Base-by-base conservation (phyloP, 2,888 invertebrate genomes). In the Hydropsyche betteni region DNA sequence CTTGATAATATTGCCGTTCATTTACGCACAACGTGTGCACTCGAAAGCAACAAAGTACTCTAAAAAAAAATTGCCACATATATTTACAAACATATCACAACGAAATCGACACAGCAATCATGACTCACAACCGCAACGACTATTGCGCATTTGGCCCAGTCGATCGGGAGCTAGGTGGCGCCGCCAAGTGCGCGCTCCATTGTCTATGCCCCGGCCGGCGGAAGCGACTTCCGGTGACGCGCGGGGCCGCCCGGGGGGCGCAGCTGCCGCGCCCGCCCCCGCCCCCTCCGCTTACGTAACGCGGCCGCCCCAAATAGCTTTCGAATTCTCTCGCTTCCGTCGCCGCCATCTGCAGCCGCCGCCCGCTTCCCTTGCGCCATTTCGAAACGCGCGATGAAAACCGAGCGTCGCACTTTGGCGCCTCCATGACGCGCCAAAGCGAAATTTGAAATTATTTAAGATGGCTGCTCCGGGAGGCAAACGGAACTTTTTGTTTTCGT, bases 261-360 rank as follows among this genome's bases (percentile, higher is more conserved):
- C 75, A 77, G 74, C 74, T 73, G 76, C 53, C 64, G 76, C 53
- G 72, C 82, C 83, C 83, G 69, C 75, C 75, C 80, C 82, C 82
- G 80, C 81, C 83, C 82, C 83, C 83, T 44, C 7, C 10, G 8
- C n/a, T 55, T 55, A 55, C 84, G 85, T 69, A 68, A 53, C 71
- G 36, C 24, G 5, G n/a, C 68, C 68, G 38, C 44, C 68, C 64
- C 64, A 70, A 85, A 86, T 85, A 86, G 86, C 85, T 87, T 86
- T 86, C 86, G 86, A 86, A 86, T 8, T 33, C 33, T 6, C 61
- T 4, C 10, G 5, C 24, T 33, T 10, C 33, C 61, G 33, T 12
- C 33, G 33, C 33, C 61, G 61, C 61, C 61, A 61, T 61, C 12
- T 55, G 55, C 55, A 7, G 55, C 0, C 55, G 55, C 16, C 3